A percentile compares a stretch with the other conserved stretches of the same genome.
Conservation (phyloP, 2,113 vertebrate species). For the Colistium nudipinnis region DNA sequence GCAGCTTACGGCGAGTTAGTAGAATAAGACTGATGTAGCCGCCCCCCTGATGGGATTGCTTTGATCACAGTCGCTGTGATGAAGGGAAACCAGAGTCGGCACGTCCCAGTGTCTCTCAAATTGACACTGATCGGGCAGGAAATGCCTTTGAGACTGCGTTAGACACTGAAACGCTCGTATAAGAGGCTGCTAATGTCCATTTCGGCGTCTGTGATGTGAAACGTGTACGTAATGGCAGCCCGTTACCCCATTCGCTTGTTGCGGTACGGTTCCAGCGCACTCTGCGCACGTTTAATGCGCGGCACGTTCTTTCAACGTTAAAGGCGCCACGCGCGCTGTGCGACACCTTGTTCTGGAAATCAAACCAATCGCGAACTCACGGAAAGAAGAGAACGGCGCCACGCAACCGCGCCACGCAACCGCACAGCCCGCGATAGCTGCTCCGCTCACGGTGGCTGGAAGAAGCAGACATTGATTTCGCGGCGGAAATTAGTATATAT, state of each 20-base stretch:
- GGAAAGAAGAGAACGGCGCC: not conserved
- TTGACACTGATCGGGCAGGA: not conserved
- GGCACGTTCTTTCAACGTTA: constrained; percentile 32
- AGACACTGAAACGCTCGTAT: constrained; percentile 11
- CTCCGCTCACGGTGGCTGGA: not conserved
- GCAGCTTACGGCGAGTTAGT: not conserved
- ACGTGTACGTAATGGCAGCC: not conserved
- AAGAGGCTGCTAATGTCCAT: constrained; percentile 20
- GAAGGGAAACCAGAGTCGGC: no score
- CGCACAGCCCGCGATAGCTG: not conserved
- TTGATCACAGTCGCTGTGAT: constrained; percentile 7
- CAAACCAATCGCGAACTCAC: constrained; percentile 19
- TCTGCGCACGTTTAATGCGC: constrained; percentile 37
- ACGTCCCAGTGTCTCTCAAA: constrained; percentile 1
- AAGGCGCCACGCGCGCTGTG: constrained; percentile 25
- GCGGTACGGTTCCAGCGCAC: constrained; percentile 17
- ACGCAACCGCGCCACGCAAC: constrained; percentile 9
- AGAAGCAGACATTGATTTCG: constrained; percentile 2
- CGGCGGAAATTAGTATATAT: constrained; percentile 16
- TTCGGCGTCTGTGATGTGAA: not conserved
- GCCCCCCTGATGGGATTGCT: not conserved
- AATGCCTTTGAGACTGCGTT: constrained; percentile 21
- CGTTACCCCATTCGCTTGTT: constrained; percentile 21
- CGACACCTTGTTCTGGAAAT: constrained; percentile 36
- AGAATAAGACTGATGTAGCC: not conserved